These are phyloP conservation scores for Telenomus remus DNA, from an alignment of 1,140 invertebrate species.

Conservation along the genomic window DNA sequence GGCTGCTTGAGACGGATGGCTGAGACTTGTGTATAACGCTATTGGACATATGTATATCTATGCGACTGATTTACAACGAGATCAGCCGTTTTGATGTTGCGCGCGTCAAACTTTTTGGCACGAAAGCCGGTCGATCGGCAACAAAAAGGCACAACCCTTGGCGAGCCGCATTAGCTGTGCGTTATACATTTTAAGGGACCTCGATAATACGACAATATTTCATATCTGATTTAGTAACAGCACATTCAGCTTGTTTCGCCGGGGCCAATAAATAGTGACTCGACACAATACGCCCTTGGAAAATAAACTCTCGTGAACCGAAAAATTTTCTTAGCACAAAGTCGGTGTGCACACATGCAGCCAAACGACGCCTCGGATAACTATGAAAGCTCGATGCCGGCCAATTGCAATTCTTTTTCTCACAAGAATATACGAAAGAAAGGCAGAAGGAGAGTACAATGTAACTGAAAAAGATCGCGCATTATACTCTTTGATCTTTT, in stretches of 20 bases:
- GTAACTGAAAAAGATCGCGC: no score
- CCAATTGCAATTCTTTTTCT: no score
- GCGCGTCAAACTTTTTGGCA: constrained; percentile 8
- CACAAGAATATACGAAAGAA: no score
- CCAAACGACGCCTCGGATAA: no score
- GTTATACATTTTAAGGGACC: constrained; percentile 23
- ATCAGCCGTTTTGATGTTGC: constrained; percentile 14
- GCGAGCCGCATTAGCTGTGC: constrained; percentile 15
- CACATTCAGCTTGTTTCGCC: constrained; percentile 30
- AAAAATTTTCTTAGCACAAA: constrained; percentile 51
- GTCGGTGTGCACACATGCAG: no score
- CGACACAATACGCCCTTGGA: constrained; percentile 19
- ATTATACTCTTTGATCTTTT: no score
- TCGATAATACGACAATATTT: constrained; percentile 26
- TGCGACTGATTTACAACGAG: constrained; percentile 28
- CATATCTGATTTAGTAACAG: constrained; percentile 46
- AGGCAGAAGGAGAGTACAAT: no score
- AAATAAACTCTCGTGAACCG: constrained; percentile 47
- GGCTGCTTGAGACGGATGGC: constrained; percentile 71
- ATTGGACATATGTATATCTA: constrained; percentile 55
- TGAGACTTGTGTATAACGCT: constrained; percentile 58
- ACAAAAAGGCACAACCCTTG: neutral
- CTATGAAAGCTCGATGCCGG: no score
- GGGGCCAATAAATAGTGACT: constrained; percentile 51
- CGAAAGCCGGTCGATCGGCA: no score